A percentile compares a stretch with the other conserved stretches of the same genome.
Evolutionary conservation across 2,113 vertebrate genomes (phyloP).

Genomic region (Vulpes lagopus): DNA sequence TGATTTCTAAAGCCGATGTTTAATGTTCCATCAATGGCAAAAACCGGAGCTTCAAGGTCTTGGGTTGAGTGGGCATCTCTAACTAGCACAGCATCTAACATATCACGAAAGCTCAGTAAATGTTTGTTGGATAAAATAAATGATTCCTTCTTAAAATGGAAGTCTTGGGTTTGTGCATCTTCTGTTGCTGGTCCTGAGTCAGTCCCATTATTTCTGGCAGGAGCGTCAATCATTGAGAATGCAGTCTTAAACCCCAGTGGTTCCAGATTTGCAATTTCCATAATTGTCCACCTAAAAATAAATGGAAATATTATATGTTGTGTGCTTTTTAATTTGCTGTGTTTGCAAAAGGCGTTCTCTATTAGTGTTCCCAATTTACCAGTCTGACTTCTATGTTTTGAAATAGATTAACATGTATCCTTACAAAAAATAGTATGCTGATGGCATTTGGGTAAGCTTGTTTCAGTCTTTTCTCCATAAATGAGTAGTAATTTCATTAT

Average conservation of each 20-base stretch:
- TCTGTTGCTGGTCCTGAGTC: not conserved
- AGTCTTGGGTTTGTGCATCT: not conserved
- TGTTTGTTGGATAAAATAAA: not conserved
- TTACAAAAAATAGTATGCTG: slow-evolving; percentile 5
- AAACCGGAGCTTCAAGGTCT: not conserved
- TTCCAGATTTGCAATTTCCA: slow-evolving; percentile 50
- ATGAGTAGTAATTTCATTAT: not conserved
- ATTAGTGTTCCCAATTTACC: not conserved
- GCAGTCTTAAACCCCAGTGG: not conserved
- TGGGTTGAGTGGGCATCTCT: not conserved
- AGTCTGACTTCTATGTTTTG: slow-evolving; percentile 57
- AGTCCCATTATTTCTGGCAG: slow-evolving; percentile 21
- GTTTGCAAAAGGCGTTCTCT: not conserved
- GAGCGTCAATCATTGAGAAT: slow-evolving; percentile 23
- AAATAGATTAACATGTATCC: slow-evolving; percentile 61
- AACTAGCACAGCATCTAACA: not conserved
- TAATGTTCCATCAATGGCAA: not conserved
- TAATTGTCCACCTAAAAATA: slow-evolving; percentile 73
- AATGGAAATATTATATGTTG: slow-evolving; percentile 2
- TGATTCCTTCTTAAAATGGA: not conserved
- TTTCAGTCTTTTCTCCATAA: not conserved
- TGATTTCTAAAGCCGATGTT: not conserved
- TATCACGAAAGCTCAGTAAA: not conserved
- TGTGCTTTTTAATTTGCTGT: slow-evolving; percentile 52
- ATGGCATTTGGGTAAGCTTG: not conserved